Percentiles rank a stretch among this genome's conserved stretches.
Conservation (phyloP, 1,140 invertebrate species). For the Pseudomyrmex gracilis region DNA sequence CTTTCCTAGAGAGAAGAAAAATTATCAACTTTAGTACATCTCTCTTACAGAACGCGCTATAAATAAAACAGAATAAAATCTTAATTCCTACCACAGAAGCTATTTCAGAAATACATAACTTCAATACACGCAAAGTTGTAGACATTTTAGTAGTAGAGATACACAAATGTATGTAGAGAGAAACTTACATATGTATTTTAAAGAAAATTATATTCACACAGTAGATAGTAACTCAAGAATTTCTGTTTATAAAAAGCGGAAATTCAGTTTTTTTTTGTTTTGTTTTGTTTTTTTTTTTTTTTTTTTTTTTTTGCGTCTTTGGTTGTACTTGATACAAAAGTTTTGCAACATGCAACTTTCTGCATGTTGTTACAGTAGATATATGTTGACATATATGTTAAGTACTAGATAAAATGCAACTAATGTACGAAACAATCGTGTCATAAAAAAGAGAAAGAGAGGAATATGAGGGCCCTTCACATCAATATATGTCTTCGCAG, state of each 20-base stretch:
- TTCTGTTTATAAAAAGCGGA: conserved; percentile 29
- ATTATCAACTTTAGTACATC: conserved; percentile 57
- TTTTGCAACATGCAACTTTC: conserved; percentile 29
- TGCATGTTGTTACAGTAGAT: conserved; percentile 20
- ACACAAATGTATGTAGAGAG: background rate
- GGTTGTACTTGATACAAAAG: conserved; percentile 72
- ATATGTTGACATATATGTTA: conserved; percentile 36
- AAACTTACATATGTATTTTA: conserved; percentile 18
- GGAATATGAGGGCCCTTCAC: conserved; percentile 69
- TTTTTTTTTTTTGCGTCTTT: conserved; percentile 53
- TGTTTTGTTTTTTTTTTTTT: conserved; percentile 29
- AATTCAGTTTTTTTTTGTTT: conserved; percentile 5
- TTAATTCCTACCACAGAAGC: conserved; percentile 59
- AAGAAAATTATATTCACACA: conserved; percentile 39
- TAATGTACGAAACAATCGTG: conserved; percentile 45
- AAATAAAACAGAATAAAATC: conserved; percentile 58
- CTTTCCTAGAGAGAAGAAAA: conserved; percentile 82
- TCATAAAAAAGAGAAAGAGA: conserved; percentile 57
- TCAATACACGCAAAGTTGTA: conserved; percentile 52
- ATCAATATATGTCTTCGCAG: conserved; percentile 70
- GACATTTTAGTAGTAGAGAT: conserved; percentile 23
- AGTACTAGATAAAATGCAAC: conserved; percentile 56
- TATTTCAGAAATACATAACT: conserved; percentile 64
- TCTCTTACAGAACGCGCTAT: conserved; percentile 40
- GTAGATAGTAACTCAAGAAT: conserved; percentile 38